Evolutionary conservation across 2,113 vertebrate genomes (phyloP), one percentile per base, ranked within the genome.

Genomic region (Oncorhynchus masou): DNA sequence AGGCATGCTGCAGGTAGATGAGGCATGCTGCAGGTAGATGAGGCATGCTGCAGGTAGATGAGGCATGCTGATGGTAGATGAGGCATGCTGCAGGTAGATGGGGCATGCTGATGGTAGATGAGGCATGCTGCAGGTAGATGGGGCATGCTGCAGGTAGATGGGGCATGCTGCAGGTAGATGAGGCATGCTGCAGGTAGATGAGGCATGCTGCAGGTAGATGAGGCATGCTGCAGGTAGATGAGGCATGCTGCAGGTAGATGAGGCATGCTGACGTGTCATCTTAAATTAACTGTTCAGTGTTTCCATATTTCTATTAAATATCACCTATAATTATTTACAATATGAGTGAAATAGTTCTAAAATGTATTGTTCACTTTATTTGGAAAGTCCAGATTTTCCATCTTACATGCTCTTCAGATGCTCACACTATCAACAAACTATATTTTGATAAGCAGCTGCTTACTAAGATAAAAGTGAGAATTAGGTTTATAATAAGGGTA

Each of bases 161-260:
- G 9, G n/a, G n/a, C n/a, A n/a, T n/a, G n/a, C 34, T 39, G 7
- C 67, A 74, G 86, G 86, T 91, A 39, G 34, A 8, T 39, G 34
- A 39, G 27, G 27, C 27, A 27, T 27, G 27, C 34, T 15, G 74
- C 75, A 68, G 22, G 70, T 39, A 39, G 34, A 39, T 39, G 34
- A 39, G n/a, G n/a, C n/a, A n/a, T n/a, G n/a, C 34, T 39, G 7
- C 67, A 74, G 86, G 86, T 91, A 39, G 34, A 8, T 39, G 34
- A 39, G 86, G 86, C 86, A 81, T 62, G 79, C 78, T 83, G 45
- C 67, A 74, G 86, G 86, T 91, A 39, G 34, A 8, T 39, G 34
- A 39, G 27, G 27, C 27, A 27, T 27, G 27, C 34, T 15, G 74
- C 75, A 68, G 22, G 70, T 39, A 39, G 34, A 39, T 39, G 34